Percentiles rank a stretch among this genome's conserved stretches.
Evolutionary conservation across 2,113 vertebrate genomes (phyloP).

Genomic region (Hucho hucho): DNA sequence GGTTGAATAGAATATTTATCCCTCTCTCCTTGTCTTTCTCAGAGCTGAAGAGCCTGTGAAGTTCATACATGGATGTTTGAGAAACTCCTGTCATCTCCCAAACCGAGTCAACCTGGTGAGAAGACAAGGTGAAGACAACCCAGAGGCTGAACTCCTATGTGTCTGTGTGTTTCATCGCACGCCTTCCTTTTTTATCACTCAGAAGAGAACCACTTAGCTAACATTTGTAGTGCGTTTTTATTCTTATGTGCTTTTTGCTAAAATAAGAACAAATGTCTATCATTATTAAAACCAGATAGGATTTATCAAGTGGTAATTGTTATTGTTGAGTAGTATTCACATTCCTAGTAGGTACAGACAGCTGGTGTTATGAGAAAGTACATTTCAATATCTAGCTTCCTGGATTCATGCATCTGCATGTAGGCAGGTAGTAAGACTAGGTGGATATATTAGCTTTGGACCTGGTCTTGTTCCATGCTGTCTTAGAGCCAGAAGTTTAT

Average conservation of each 20-base stretch:
- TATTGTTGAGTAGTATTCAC: slow-evolving; percentile 54
- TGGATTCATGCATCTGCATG: slow-evolving; percentile 9
- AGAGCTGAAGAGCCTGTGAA: slow-evolving; percentile 56
- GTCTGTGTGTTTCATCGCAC: slow-evolving; percentile 46
- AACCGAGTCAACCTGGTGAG: slow-evolving; percentile 2
- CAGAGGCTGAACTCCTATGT: background rate
- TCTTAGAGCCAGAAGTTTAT: background rate
- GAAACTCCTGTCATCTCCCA: slow-evolving; percentile 23
- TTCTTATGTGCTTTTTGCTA: slow-evolving; percentile 61
- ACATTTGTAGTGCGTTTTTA: slow-evolving; percentile 74
- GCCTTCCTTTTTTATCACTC: slow-evolving; percentile 60
- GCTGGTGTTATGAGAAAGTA: slow-evolving; percentile 15
- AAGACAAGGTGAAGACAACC: slow-evolving; percentile 2
- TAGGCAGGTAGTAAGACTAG: background rate
- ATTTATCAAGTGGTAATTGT: slow-evolving; percentile 8
- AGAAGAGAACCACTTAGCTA: slow-evolving; percentile 84
- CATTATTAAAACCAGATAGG: slow-evolving; percentile 61
- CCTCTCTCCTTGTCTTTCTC: slow-evolving; percentile 15
- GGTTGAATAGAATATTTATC: background rate
- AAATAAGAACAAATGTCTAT: slow-evolving; percentile 57
- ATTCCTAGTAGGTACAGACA: slow-evolving; percentile 59
- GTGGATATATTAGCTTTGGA: slow-evolving; percentile 8
- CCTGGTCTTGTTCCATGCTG: background rate
- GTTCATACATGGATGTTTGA: slow-evolving; percentile 31
- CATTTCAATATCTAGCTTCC: slow-evolving; percentile 3